Percentiles rank a stretch among this genome's conserved stretches.
Conservation (phyloP, 2,888 invertebrate genomes). For the Bugulina stolonifera region DNA sequence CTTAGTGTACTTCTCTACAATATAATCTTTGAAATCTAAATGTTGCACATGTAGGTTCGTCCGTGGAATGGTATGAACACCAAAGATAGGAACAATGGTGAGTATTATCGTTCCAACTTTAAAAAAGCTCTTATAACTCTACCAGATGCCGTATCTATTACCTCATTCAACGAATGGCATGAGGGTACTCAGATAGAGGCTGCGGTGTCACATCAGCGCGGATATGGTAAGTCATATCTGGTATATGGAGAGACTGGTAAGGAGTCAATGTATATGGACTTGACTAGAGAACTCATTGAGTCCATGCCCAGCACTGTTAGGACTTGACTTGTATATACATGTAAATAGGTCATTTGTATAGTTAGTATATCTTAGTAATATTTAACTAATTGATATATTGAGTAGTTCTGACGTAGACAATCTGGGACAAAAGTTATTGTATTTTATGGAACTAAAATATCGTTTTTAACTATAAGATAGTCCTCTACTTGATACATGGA, state of each 20-base stretch:
- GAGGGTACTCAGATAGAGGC: conserved; percentile 72
- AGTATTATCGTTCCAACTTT: conserved; percentile 64
- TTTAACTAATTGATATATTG: too few species aligned
- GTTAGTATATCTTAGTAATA: too few species aligned
- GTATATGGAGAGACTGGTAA: background rate
- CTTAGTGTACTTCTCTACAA: too few species aligned
- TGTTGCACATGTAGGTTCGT: conserved; percentile 53
- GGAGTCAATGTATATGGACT: conserved; percentile 1
- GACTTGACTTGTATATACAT: too few species aligned
- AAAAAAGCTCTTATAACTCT: conserved; percentile 59
- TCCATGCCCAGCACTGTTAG: background rate
- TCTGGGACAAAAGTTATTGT: too few species aligned
- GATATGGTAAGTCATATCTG: background rate
- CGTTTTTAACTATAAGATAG: too few species aligned
- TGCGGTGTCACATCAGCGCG: conserved; percentile 49
- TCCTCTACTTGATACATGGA: too few species aligned
- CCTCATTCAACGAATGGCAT: conserved; percentile 71
- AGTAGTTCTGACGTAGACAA: too few species aligned
- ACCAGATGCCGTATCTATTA: conserved; percentile 61
- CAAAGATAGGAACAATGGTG: conserved; percentile 58
- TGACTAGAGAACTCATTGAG: conserved; percentile 16
- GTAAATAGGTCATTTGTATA: too few species aligned
- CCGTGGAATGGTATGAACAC: conserved; percentile 61
- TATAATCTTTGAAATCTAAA: too few species aligned
- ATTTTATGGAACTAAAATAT: too few species aligned